Evolutionary conservation across 2,113 vertebrate species (phyloP).

Genomic region (Phalacrocorax brasilianus): DNA sequence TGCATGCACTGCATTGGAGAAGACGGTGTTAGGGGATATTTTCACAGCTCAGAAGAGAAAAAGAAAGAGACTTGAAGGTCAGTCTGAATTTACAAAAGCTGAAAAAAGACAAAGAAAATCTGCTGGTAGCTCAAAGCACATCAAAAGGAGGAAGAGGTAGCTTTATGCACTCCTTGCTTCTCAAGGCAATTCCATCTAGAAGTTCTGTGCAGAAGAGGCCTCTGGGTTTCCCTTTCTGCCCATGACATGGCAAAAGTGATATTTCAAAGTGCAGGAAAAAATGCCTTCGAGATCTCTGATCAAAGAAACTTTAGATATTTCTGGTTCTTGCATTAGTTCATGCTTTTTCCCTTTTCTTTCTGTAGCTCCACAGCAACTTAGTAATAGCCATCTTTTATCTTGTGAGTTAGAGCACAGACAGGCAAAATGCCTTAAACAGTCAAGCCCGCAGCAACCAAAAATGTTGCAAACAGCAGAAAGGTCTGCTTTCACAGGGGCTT

Average conservation of each 20-base stretch:
- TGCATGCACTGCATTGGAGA: neutral
- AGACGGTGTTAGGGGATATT: neutral
- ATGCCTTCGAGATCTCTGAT: neutral
- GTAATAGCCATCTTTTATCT: neutral
- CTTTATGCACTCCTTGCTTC: neutral
- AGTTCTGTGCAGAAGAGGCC: neutral
- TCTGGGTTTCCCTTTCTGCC: neutral
- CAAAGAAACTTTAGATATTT: neutral
- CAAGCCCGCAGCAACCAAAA: neutral
- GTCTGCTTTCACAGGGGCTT: neutral
- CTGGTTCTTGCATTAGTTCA: neutral
- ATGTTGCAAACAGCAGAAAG: neutral
- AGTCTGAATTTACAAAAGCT: neutral
- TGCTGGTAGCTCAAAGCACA: neutral
- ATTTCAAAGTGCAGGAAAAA: neutral
- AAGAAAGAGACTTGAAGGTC: neutral
- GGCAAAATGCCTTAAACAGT: neutral
- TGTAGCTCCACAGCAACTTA: neutral
- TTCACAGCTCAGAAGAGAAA: neutral
- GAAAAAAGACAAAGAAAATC: neutral
- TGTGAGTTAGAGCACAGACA: neutral
- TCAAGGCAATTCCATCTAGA: neutral
- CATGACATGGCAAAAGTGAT: neutral
- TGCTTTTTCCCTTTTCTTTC: neutral
- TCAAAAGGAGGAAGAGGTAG: neutral